A percentile compares a stretch with the other conserved stretches of the same genome.
phyloP scores from a whole-genome alignment of 2,797 vertebrate species.

The Rhincodon typus region DNA sequence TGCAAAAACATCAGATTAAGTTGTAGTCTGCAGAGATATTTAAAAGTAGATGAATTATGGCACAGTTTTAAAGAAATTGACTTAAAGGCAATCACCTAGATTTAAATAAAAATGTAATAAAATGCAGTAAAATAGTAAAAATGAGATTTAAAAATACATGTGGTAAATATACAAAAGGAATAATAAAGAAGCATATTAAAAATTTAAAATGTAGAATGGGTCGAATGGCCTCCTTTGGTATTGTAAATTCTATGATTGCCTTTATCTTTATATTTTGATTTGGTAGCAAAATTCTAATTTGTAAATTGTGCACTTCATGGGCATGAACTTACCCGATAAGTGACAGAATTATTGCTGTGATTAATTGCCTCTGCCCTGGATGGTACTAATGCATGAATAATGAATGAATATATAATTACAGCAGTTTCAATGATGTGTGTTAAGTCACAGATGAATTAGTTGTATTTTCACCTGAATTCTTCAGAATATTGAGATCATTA shows the following conservation, averaged over 20 bases:
- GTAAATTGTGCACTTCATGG: not conserved
- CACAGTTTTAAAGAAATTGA: not conserved
- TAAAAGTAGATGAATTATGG: not conserved
- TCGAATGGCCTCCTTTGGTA: not conserved
- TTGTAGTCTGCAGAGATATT: not conserved
- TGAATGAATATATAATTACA: not conserved
- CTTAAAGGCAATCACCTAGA: not conserved
- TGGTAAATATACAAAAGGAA: not conserved
- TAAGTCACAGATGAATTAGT: not conserved
- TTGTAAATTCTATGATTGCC: not conserved
- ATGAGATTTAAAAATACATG: not conserved
- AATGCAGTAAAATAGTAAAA: not conserved
- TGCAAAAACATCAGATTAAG: not conserved
- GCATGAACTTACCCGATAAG: not conserved
- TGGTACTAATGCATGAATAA: not conserved
- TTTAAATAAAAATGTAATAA: not conserved
- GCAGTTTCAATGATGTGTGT: not conserved
- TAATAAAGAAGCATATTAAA: not conserved
- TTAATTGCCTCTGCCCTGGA: not conserved
- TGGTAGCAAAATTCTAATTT: not conserved
- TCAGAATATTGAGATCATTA: not conserved
- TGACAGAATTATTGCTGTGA: not conserved
- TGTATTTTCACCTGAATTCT: not conserved
- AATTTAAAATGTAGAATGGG: not conserved
- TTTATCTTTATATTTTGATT: not conserved